Evolutionary conservation across 2,113 vertebrate species (phyloP).

Genomic region (Psephotus haematonotus): DNA sequence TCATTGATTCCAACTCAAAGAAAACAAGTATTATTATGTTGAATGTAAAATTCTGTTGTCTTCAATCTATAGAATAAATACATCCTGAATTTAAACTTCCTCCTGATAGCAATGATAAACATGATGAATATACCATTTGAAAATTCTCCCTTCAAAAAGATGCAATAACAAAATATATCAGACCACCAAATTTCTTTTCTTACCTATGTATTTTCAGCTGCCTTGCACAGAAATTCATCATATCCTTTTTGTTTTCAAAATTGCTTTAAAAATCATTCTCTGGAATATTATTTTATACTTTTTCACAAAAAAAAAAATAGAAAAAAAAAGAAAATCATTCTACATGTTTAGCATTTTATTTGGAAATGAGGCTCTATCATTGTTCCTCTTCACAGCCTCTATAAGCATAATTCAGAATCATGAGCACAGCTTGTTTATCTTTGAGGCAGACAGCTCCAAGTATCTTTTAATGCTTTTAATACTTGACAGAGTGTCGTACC

Average conservation of each 20-base stretch:
- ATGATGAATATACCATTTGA: neutral
- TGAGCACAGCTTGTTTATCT: neutral
- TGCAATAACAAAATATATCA: neutral
- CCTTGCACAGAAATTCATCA: neutral
- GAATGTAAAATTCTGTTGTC: neutral
- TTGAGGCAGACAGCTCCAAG: neutral
- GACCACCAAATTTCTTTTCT: neutral
- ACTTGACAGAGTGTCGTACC: fast-evolving
- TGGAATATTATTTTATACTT: neutral
- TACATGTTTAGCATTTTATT: neutral
- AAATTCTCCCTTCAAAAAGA: neutral
- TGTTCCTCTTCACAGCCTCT: neutral
- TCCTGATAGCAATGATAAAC: neutral
- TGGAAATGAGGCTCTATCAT: neutral
- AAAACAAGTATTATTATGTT: neutral
- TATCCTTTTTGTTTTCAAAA: neutral
- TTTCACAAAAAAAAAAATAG: neutral
- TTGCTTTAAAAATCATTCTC: neutral
- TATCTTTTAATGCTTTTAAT: neutral
- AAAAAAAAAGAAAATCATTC: neutral
- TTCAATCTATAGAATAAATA: neutral
- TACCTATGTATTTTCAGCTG: neutral
- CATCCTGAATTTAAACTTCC: neutral
- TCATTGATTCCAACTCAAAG: neutral
- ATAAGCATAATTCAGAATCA: neutral